These are phyloP conservation scores for Boloria selene DNA, from an alignment of 2,888 invertebrate species.

Conservation along the genomic window DNA sequence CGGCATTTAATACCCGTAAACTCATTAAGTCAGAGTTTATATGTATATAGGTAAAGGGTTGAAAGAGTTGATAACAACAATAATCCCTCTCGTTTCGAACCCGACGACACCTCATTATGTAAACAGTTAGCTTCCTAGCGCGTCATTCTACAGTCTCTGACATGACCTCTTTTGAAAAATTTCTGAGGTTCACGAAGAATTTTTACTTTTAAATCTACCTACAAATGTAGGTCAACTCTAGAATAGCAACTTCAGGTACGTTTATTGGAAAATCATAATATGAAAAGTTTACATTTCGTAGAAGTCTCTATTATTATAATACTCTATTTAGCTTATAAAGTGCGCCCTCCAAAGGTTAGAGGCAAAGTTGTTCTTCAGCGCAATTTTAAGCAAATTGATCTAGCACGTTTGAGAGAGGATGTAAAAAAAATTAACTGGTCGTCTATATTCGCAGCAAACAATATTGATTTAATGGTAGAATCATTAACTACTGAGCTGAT, in stretches of 20 bases:
- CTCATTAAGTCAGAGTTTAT: neutral
- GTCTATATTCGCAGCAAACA: too few relatives aligned
- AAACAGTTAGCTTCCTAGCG: conserved; percentile 20
- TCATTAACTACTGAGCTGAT: too few relatives aligned
- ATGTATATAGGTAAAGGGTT: neutral
- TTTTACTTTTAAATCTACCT: conserved; percentile 19
- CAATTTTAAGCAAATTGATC: too few relatives aligned
- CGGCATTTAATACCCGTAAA: neutral
- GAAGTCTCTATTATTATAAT: too few relatives aligned
- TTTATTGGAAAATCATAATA: neutral
- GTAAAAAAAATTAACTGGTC: too few relatives aligned
- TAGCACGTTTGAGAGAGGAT: too few relatives aligned
- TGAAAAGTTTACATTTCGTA: neutral
- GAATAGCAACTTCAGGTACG: neutral
- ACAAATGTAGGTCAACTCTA: conserved; percentile 15
- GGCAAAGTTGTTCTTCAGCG: too few relatives aligned
- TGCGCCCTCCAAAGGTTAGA: too few relatives aligned
- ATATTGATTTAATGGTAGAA: too few relatives aligned
- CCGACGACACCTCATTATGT: conserved; percentile 22
- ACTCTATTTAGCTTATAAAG: too few relatives aligned
- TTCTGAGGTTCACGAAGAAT: conserved; percentile 20
- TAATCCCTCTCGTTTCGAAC: conserved; percentile 9
- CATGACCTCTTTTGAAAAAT: conserved; percentile 27
- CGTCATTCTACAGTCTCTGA: conserved; percentile 21
- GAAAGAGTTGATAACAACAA: conserved; percentile 14